Percentiles rank a stretch among this genome's conserved stretches.
Conservation (phyloP, 53 echinoderm and acorn worm genomes). For the Pentamera pediparva region DNA sequence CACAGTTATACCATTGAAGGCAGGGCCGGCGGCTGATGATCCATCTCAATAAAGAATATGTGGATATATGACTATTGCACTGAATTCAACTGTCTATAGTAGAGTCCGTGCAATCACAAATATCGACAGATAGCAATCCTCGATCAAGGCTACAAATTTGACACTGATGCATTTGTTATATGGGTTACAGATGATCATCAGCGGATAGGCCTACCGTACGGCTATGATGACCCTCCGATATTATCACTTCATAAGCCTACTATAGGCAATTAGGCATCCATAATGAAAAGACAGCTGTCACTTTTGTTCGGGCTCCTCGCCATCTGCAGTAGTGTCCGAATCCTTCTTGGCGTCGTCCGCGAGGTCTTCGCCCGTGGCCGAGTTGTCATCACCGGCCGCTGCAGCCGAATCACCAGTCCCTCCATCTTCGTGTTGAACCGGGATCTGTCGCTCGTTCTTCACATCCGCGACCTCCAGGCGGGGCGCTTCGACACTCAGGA, state of each 20-base stretch:
- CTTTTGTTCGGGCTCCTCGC: neutral
- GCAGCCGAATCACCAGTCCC: neutral
- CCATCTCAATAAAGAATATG: no score
- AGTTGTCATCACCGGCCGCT: neutral
- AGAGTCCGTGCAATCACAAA: no score
- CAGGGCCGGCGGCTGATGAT: no score
- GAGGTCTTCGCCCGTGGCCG: neutral
- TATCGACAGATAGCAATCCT: no score
- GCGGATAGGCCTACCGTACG: neutral
- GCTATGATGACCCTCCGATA: neutral
- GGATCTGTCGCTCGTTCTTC: neutral
- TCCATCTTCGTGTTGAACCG: neutral
- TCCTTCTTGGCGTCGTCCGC: neutral
- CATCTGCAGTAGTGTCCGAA: neutral
- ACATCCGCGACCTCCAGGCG: neutral
- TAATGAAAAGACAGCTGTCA: neutral
- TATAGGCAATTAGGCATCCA: neutral
- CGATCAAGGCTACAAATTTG: no score
- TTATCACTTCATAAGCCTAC: neutral
- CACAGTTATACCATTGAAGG: no score
- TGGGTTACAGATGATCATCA: no score
- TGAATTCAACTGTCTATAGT: no score
- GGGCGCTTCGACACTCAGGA: slow-evolving; percentile 7
- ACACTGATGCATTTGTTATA: no score
- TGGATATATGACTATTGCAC: no score